Base-by-base conservation (phyloP, 2,113 vertebrate genomes). In the Callocephalon fimbriatum region DNA sequence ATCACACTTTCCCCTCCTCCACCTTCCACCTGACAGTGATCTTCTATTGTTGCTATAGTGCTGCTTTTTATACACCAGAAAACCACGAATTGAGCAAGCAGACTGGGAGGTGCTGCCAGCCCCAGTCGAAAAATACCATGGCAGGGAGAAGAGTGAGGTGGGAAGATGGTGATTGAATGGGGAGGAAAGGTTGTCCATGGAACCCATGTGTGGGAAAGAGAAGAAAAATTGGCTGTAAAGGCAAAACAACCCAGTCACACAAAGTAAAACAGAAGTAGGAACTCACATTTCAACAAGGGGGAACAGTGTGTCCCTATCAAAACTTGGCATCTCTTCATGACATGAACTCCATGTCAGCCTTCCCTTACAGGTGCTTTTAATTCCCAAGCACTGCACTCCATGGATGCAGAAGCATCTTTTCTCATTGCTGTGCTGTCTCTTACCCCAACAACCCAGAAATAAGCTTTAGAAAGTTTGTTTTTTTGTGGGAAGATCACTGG, bases 1-100 rank as follows among this genome's bases (percentile, higher is more conserved):
- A 89, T 98, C 91, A 76, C 96, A 95, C 97, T 93, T 98, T 96
- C 81, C 77, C 83, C 85, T 92, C 74, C 82, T 92, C 85, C 91
- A 12, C 53, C 51, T 85, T 78, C 91, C 81, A 94, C 94, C 92
- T 95, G 78, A 97, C 93, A 95, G 92, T 48, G 56, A 90, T 95
- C 96, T 96, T 89, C 87, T 95, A 89, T 93, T 97, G 94, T 96
- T 97, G 89, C 92, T 95, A 53, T 7, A 96, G 92, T 62, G 77
- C 74, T 94, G 88, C 76, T 77, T 94, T 96, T 93, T 86, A 87
- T 63, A 82, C 7, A 1, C 74, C 86, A 95, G 79, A 93, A 97
- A 96, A 86, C 63, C 90, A 79, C 23, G 1, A 94, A 96, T 19
- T 73, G 94, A 96, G 76, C 62, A 86, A 94, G 92, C 83, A 92